A percentile compares a stretch with the other conserved stretches of the same genome.
Conservation (phyloP, 2,888 invertebrate genomes). For the Nymphalis urticae region DNA sequence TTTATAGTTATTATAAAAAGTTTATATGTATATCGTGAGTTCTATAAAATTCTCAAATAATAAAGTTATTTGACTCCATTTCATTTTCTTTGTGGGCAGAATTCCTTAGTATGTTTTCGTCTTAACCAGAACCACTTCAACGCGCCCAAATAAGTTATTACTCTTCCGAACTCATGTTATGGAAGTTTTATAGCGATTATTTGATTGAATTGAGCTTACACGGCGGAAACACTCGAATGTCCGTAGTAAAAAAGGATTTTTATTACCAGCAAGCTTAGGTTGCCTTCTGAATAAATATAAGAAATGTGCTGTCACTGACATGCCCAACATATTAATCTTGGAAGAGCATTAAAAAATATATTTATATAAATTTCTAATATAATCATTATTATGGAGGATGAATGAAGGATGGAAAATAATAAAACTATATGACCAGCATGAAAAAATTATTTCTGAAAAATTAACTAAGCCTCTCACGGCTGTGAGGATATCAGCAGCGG, state of each 20-base stretch:
- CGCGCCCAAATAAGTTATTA: constrained; percentile 32
- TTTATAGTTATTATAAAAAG: too few species aligned
- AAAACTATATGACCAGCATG: too few species aligned
- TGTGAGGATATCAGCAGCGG: too few species aligned
- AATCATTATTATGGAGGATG: too few species aligned
- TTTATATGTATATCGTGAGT: too few species aligned
- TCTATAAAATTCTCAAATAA: neutral
- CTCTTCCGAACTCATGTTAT: constrained; percentile 30
- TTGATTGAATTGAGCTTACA: constrained; percentile 46
- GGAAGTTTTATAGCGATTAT: constrained; percentile 40
- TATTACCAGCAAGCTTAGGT: constrained; percentile 5
- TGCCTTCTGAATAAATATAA: constrained; percentile 5
- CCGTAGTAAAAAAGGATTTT: constrained; percentile 43
- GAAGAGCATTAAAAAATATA: too few species aligned
- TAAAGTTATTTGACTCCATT: neutral
- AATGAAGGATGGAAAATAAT: too few species aligned
- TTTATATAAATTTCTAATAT: too few species aligned
- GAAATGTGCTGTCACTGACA: neutral
- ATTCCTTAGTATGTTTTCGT: constrained; percentile 9
- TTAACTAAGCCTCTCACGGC: too few species aligned
- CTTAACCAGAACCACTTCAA: constrained; percentile 14
- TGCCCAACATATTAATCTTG: neutral
- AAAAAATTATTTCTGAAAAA: too few species aligned
- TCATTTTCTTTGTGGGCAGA: neutral
- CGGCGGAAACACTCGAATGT: constrained; percentile 42